Conservation (phyloP, 1,140 invertebrate genomes). For the Drosophila pachea region DNA sequence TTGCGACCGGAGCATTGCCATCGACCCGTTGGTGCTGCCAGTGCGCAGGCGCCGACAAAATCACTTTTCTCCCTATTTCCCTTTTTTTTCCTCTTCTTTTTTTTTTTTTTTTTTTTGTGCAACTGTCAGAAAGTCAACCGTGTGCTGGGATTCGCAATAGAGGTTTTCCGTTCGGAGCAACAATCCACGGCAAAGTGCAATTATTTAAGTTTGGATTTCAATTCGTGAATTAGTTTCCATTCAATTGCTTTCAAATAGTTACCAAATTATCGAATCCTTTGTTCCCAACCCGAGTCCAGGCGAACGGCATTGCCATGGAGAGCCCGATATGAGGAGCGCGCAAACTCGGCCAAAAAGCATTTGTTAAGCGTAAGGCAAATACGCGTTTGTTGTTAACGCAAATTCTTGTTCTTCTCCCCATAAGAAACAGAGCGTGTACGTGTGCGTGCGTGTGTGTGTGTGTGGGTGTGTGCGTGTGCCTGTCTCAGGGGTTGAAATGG, state of each 20-base stretch:
- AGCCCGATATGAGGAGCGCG: too few species aligned
- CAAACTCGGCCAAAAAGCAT: too few species aligned
- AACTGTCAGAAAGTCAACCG: slow-evolving; percentile 5
- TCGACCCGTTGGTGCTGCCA: slow-evolving; percentile 28
- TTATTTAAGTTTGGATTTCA: background rate
- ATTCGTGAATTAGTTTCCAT: too few species aligned
- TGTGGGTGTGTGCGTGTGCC: background rate
- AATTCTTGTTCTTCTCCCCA: background rate
- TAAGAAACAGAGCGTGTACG: background rate
- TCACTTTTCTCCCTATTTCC: too few species aligned
- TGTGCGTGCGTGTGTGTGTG: background rate
- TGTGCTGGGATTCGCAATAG: background rate
- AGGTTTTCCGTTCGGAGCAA: background rate
- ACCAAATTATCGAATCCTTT: too few species aligned
- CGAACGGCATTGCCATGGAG: too few species aligned
- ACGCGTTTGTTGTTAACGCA: background rate
- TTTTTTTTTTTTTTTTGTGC: too few species aligned
- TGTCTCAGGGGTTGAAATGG: slow-evolving; percentile 47
- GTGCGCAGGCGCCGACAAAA: slow-evolving; percentile 44
- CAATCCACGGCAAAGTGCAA: background rate
- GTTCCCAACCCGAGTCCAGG: too few species aligned
- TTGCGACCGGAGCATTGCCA: slow-evolving; percentile 2
- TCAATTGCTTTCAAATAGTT: too few species aligned
- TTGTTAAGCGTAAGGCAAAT: too few species aligned
- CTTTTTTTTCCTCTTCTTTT: too few species aligned